phyloP scores from a whole-genome alignment of 2,888 invertebrate genomes.

The Bibio marci region DNA sequence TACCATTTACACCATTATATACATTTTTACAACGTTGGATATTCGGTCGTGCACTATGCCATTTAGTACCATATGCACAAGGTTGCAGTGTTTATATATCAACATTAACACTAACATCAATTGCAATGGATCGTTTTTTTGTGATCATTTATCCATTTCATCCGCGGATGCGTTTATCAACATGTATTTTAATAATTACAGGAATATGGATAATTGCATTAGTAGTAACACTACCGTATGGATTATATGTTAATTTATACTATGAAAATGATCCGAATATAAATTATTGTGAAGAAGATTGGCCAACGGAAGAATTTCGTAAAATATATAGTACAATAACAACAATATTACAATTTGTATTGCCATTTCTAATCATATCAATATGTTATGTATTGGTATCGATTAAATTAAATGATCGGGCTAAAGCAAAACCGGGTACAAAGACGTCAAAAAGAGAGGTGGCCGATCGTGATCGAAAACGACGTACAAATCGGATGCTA shows the following conservation, averaged over 20 bases:
- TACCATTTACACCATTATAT: conserved; percentile 92
- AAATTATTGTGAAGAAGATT: conserved; percentile 68
- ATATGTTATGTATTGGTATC: conserved; percentile 91
- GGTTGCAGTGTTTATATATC: conserved; percentile 96
- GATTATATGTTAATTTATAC: conserved; percentile 48
- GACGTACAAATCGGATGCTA: conserved; percentile 89
- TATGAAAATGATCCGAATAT: conserved; percentile 25
- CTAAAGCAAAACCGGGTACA: conserved; percentile 67
- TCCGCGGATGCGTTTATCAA: conserved; percentile 76
- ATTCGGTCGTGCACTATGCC: conserved; percentile 81
- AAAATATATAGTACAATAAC: conserved; percentile 74
- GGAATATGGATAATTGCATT: conserved; percentile 84
- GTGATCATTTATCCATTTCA: conserved; percentile 93
- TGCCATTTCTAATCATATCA: conserved; percentile 87
- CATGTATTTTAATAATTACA: conserved; percentile 70
- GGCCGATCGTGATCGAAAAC: conserved; percentile 74
- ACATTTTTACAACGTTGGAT: conserved; percentile 85
- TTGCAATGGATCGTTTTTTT: conserved; percentile 93
- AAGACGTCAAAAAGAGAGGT: conserved; percentile 77
- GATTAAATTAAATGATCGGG: conserved; percentile 66
- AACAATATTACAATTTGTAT: conserved; percentile 76
- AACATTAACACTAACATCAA: conserved; percentile 88
- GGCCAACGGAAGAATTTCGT: conserved; percentile 72
- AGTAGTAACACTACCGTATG: conserved; percentile 79
- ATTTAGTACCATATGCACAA: conserved; percentile 83